Evolutionary conservation across 2,888 invertebrate genomes (phyloP).

Genomic region (Hydraecia micacea): DNA sequence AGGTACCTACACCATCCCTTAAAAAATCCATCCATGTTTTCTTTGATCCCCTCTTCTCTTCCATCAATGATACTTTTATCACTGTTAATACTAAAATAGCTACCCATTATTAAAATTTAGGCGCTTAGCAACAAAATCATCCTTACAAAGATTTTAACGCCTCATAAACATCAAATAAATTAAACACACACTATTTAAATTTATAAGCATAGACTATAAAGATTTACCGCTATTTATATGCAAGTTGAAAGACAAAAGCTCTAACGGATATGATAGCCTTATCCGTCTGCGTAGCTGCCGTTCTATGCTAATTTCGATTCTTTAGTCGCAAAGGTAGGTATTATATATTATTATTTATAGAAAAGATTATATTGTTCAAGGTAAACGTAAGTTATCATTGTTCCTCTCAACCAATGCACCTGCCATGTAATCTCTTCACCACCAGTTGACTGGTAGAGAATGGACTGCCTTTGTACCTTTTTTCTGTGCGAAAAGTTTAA

Average conservation of each 20-base stretch:
- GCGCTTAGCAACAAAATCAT: conserved; percentile 4
- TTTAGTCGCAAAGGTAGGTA: background rate
- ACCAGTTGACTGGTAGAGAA: too few relatives aligned
- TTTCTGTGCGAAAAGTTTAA: too few relatives aligned
- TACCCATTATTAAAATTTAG: background rate
- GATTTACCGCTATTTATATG: conserved; percentile 53
- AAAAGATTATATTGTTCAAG: background rate
- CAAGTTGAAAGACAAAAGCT: conserved; percentile 42
- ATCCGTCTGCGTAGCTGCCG: conserved; percentile 32
- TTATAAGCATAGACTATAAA: conserved; percentile 29
- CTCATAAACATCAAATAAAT: conserved; percentile 28
- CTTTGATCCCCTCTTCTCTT: background rate
- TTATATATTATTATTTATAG: background rate
- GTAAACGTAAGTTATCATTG: background rate
- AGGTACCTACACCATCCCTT: too few relatives aligned
- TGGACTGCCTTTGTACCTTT: too few relatives aligned
- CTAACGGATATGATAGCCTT: conserved; percentile 60
- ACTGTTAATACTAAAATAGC: background rate
- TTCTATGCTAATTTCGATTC: conserved; percentile 38
- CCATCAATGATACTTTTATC: background rate
- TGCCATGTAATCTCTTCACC: too few relatives aligned
- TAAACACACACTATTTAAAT: conserved; percentile 17
- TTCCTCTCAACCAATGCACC: too few relatives aligned
- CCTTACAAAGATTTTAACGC: conserved; percentile 5
- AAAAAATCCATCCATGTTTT: background rate